Base-by-base conservation (phyloP, 2,113 vertebrate genomes). In the Tragelaphus buxtoni region DNA sequence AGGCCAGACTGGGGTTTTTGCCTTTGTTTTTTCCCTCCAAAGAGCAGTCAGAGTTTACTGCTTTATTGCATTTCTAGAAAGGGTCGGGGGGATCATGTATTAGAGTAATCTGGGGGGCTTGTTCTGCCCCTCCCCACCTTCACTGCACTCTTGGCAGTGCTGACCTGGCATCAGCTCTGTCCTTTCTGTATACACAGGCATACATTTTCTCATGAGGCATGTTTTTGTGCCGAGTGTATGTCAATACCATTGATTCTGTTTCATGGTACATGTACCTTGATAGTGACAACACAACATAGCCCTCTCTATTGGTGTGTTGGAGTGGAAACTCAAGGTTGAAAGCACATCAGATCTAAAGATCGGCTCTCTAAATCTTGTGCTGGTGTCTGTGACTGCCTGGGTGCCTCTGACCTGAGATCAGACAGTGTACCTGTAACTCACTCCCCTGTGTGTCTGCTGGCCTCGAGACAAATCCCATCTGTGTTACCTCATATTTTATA, bases 11-110 rank as follows among this genome's bases (percentile, higher is more conserved):
- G 10, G 32, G 16, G 6, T 49, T 91, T 92, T 28, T 94, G 55
- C 20, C 10, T 79, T 88, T 35, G 26, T 22, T 56, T 81, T 69
- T 47, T 72, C 3, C 35, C 32, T 65, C 14, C 11, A 56, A 6
- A 3, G 74, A 83, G 4, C 12, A 32, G 22, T 58, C 18, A 16
- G 42, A 14, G 30, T 63, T 28, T 55, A 47, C 35, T 55, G 35
- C n/a, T 42, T 90, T 45, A 16, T 39, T 24, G 2, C 61, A 30
- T 49, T 39, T 87, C 47, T 82, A 55, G 82, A 58, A 83, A n/a
- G 26, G n/a, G n/a, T 79, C 0, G 0, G 3, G 9, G 20, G 5
- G 24, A 24, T 20, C 60, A 17, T 13, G 6, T 32, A 5, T 39
- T 42, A 47, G 13, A 26, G 42, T 51, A 47, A 72, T 22, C 49